Base-by-base conservation (phyloP, 2,888 invertebrate genomes). In the Pelosia muscerda region DNA sequence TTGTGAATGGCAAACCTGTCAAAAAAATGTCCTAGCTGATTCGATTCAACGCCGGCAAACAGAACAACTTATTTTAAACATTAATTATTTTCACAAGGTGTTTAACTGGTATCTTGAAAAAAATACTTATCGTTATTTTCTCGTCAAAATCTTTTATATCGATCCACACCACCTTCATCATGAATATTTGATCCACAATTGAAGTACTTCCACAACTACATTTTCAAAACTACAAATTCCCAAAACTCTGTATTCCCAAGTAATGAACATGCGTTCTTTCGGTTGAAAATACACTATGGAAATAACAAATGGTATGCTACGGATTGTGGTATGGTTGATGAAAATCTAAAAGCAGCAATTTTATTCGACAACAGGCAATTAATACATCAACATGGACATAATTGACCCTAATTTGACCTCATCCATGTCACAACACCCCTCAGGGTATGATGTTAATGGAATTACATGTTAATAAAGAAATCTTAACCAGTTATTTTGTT, bases 401-500 rank as follows among this genome's bases (percentile, higher is more conserved):
- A 61, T 42, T 61, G 42, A 26, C 49, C n/a, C 49, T 61, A 49
- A 61, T 61, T 25, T 6, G 25, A 42, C 28, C 0, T 53, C 13
- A 57, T 28, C n/a, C 26, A 57, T 13, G 31, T 31, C 22, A 6
- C 62, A 19, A 55, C 5, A 55, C 25, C 15, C 25, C 25, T 15
- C 28, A 54, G 19, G 63, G 54, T 34, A 28, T 28, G 22, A n/a
- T 6, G 9, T 22, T 28, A 13, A 22, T 22, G 2, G 25, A 23
- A 53, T 57, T 23, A 2, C 31, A 22, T 55, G 28, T 42, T 26
- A 19, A 15, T 60, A 66, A 56, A 60, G 60, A 60, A 31, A 13
- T 10, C 49, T 6, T 31, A 53, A 26, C 23, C 13, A 57, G n/a
- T n/a, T 34, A 34, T 57, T n/a, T 58, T 22, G 49, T 25, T 63